Base-by-base conservation (phyloP, 2,888 invertebrate genomes). In the Platypus cylindrus region DNA sequence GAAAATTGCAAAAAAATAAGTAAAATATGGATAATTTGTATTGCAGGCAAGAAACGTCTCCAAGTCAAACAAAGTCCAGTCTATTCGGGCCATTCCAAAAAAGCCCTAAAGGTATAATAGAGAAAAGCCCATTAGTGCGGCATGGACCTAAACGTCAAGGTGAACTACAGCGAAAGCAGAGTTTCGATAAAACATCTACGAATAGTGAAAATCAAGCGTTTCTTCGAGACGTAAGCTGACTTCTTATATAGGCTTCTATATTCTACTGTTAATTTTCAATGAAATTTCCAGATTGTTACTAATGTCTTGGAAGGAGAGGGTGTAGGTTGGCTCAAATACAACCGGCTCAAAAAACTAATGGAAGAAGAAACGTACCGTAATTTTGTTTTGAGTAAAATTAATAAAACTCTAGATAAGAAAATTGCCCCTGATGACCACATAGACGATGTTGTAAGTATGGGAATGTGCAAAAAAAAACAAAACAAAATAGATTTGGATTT, bases 361-460 rank as follows among this genome's bases (percentile, higher is more conserved):
- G 97, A 98, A 59, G 97, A 99, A 60, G 98, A 99, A 63, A 94
- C 89, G 29, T 93, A 97, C 62, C 73, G 98, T 20, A 94, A 91
- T 58, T 78, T 98, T 64, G 87, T 95, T 23, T 77, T 98, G 30
- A 87, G 87, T 46, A 89, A 94, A 57, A 69, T 99, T 3, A 98
- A 98, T 61, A 80, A 84, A 51, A 93, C 93, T 32, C 71, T 94
- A 36, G 93, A 90, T 52, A 76, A 78, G 48, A 95, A 89, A 64
- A 82, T 94, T 38, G 84, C 90, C 32, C 89, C 91, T 1, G 91
- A 90, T 57, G 97, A 95, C 65, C 89, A 91, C 60, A 85, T 98
- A 26, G 95, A 95, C 53, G 97, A 98, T 70, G 87, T 95, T 67
- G 95, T 95, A 62, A 67, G 81, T 68, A 27, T 20, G 9, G 20